Evolutionary conservation across 1,140 invertebrate species (phyloP).

Genomic region (Ridgeia piscesae): DNA sequence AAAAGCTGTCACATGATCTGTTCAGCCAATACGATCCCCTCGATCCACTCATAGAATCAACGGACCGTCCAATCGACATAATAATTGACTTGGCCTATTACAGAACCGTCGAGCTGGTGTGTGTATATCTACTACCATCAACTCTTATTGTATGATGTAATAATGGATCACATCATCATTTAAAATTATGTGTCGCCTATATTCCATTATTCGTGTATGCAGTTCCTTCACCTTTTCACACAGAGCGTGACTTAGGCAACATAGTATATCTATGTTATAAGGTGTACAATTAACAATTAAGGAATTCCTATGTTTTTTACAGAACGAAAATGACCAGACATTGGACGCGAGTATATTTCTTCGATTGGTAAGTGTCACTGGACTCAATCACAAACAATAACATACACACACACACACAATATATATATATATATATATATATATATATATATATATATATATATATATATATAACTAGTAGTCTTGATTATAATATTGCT

Average conservation of each 20-base stretch:
- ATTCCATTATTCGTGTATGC: no score
- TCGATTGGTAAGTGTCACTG: background rate
- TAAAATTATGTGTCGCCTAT: no score
- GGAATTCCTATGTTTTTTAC: background rate
- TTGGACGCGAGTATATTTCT: background rate
- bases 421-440: no score
- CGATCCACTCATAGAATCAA: background rate
- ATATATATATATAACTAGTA: no score
- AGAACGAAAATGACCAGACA: background rate
- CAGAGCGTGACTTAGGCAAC: no score
- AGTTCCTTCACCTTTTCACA: no score
- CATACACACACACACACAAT: no score
- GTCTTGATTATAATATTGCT: background rate
- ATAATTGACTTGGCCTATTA: background rate
- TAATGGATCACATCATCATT: no score
- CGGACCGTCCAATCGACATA: background rate
- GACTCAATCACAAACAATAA: no score
- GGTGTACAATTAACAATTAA: no score
- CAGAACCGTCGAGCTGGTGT: background rate
- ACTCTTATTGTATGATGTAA: background rate
- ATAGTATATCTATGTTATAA: no score
- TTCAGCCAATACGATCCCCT: background rate
- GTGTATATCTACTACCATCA: background rate
- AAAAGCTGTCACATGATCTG: background rate
- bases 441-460: no score